Conservation (phyloP, 2,888 invertebrate species). For the Dasysyrphus albostriatus region DNA sequence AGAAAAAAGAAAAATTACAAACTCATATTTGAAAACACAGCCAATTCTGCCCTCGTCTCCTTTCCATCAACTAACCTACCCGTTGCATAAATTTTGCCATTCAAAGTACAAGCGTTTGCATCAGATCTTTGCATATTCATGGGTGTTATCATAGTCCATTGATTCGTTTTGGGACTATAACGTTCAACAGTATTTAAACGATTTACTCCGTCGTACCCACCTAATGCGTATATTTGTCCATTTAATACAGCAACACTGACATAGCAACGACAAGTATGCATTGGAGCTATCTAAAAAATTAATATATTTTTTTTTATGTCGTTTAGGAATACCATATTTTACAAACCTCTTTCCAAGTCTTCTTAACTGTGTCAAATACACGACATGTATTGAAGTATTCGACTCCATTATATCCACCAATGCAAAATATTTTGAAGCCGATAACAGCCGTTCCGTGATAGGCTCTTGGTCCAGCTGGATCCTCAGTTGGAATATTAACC, state of each 20-base stretch:
- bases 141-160: conserved; percentile 93
- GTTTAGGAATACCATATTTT: not conserved
- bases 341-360: conserved; percentile 91
- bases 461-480: conserved; percentile 93
- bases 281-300: conserved; percentile 88
- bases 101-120: conserved; percentile 94
- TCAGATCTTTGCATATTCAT: conserved; percentile 96
- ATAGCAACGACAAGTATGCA: conserved; percentile 95
- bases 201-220: conserved; percentile 94
- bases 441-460: conserved; percentile 97
- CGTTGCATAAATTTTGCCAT: conserved; percentile 86
- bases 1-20: not conserved
- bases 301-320: not conserved
- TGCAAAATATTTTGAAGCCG: conserved; percentile 92
- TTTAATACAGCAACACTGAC: conserved; percentile 92
- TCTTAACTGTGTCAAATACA: conserved; percentile 93
- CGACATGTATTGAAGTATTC: conserved; percentile 93
- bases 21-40: not conserved
- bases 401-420: conserved; percentile 96
- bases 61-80: conserved; percentile 76
- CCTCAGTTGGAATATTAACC: conserved; percentile 89
- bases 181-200: conserved; percentile 94
- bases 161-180: conserved; percentile 93
- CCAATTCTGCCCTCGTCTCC: not conserved
- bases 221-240: conserved; percentile 93